Evolutionary conservation across 2,113 vertebrate genomes (phyloP).

Genomic region (Panthera tigris): DNA sequence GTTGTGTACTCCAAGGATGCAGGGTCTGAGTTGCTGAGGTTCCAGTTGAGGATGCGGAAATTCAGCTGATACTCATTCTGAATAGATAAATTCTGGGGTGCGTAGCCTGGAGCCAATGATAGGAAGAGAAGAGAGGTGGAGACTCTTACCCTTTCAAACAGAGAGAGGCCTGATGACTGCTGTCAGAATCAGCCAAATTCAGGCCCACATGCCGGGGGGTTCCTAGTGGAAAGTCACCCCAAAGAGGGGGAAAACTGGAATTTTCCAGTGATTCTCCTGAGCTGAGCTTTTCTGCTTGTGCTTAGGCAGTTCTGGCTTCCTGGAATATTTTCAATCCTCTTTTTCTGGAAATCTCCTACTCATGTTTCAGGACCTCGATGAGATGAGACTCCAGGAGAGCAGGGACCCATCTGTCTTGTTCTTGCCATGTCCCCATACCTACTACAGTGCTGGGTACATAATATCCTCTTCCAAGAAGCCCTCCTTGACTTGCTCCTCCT

Average conservation of each 20-base stretch:
- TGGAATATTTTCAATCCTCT: neutral
- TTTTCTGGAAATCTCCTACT: neutral
- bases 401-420: neutral
- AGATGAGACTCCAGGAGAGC: neutral
- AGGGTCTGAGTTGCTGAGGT: conserved; percentile 74
- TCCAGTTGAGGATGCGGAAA: conserved; percentile 84
- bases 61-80: conserved; percentile 73
- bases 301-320: neutral
- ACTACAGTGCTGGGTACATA: neutral
- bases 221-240: neutral
- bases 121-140: neutral
- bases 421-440: neutral
- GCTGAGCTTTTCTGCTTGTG: neutral
- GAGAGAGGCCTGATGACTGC: neutral
- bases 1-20: conserved; percentile 73
- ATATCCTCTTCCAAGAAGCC: neutral
- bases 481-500: neutral
- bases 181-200: neutral
- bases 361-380: neutral
- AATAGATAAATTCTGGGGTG: neutral
- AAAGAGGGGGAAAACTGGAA: too few species aligned
- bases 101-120: conserved; percentile 13
- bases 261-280: neutral
- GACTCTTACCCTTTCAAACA: neutral
- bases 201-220: accelerated